Percentiles rank a stretch among this genome's conserved stretches.
phyloP scores from a whole-genome alignment of 2,797 vertebrate species.

The Spizella passerina region DNA sequence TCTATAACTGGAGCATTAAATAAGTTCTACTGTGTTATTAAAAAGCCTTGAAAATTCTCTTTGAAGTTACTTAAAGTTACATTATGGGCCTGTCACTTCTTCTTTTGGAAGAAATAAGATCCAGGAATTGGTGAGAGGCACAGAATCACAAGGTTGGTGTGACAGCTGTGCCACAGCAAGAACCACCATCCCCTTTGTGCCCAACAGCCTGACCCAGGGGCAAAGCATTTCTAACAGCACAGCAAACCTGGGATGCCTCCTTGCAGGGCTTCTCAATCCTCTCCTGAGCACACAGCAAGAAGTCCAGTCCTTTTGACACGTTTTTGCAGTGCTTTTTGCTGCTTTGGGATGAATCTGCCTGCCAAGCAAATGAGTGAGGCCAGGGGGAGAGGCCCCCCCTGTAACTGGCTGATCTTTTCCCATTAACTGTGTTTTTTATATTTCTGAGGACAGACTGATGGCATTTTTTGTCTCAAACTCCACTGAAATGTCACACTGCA shows the following conservation, averaged over 20 bases:
- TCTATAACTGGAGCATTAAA: conserved; percentile 45
- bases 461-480: background rate
- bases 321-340: background rate
- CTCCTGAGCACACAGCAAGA: rapidly evolving
- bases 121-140: background rate
- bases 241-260: background rate
- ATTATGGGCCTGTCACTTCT: background rate
- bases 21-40: conserved; percentile 29
- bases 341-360: background rate
- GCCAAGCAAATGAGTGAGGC: background rate
- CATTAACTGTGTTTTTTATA: background rate
- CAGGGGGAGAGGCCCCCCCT: background rate
- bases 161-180: background rate
- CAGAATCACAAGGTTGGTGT: rapidly evolving
- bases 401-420: background rate
- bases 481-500: background rate
- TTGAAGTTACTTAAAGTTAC: conserved; percentile 15
- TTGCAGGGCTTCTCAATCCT: background rate
- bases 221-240: background rate
- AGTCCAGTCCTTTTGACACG: rapidly evolving
- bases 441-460: background rate
- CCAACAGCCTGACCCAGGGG: rapidly evolving
- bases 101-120: background rate
- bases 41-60: conserved; percentile 25
- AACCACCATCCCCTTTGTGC: rapidly evolving